Evolutionary conservation across 2,888 invertebrate genomes (phyloP), one percentile per base, ranked within the genome.

Genomic region (Metalampra italica): DNA sequence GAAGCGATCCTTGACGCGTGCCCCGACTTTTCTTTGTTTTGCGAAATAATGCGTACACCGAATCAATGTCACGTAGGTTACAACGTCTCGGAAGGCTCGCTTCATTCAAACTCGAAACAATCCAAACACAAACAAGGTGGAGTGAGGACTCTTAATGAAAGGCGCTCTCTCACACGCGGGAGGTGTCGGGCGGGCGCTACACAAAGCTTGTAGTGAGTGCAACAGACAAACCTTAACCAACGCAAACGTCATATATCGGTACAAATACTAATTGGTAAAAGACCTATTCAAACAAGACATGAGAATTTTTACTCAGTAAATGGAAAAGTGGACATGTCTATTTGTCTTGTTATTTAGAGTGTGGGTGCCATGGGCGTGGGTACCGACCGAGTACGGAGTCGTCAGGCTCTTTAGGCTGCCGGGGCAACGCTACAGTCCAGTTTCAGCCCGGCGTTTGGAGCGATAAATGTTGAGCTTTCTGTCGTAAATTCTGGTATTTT

Each of bases 211-310:
- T 70, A 64, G 71, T 68, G 72, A 71, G 70, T 62, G 70, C 70
- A 72, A 72, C 75, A 75, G 71, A 73, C 79, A 74, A 78, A 73
- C 75, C 70, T 68, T 62, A 56, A 71, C 68, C 68, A 65, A 71
- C 65, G 65, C 73, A 64, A 71, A 75, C 72, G 68, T 79, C 75
- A 67, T 83, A 75, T 79, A 82, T 83, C 81, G 84, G 84, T 87
- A 82, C 82, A 84, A 87, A 88, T 82, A 85, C 84, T 87, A 87
- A 87, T 88, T 87, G 84, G 83, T 86, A 84, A 86, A 83, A 87
- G 86, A 79, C 88, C 87, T 86, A 82, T 79, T 78, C 86, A 88
- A 87, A 88, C 85, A 88, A 60, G 71, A 82, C 82, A 81, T 81
- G 86, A 79, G 81, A 82, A 84, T 83, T 87, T 88, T 87, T 82